phyloP scores from a whole-genome alignment of 2,888 invertebrate genomes.

The Cosmopolites sordidus region DNA sequence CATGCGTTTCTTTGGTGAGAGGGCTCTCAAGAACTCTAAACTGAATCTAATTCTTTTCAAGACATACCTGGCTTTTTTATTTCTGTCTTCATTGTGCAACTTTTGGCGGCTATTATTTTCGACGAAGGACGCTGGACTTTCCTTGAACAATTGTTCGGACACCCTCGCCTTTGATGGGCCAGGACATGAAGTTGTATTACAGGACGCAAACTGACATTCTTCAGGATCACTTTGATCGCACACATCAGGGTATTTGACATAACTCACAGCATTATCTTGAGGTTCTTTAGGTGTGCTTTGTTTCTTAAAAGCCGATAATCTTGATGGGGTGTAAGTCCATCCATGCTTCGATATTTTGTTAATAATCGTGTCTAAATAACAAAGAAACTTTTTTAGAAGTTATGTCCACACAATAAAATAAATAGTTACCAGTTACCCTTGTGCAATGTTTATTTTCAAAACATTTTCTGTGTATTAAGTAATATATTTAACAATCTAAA shows the following conservation, averaged over 20 bases:
- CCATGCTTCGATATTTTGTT: neutral
- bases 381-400: neutral
- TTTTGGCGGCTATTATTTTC: slow-evolving; percentile 9
- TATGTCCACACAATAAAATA: no score
- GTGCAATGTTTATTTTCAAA: no score
- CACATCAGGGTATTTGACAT: slow-evolving; percentile 19
- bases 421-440: no score
- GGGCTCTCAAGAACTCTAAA: slow-evolving; percentile 12
- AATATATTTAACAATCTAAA: no score
- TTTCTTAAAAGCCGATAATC: neutral
- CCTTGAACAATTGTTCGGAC: slow-evolving; percentile 8
- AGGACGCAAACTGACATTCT: neutral
- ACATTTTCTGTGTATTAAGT: no score
- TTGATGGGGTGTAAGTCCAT: neutral
- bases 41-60: slow-evolving; percentile 12
- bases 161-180: neutral
- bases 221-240: slow-evolving; percentile 1
- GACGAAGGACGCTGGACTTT: neutral
- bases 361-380: neutral
- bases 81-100: neutral
- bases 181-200: neutral
- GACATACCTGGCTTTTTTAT: slow-evolving; percentile 3
- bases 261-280: slow-evolving; percentile 11
- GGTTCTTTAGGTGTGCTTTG: slow-evolving; percentile 15
- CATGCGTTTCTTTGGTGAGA: slow-evolving; percentile 13